A percentile compares a stretch with the other conserved stretches of the same genome.
These are phyloP conservation scores for Pangasius sanitwongsei DNA, from an alignment of 2,797 vertebrate genomes.

Conservation along the genomic window DNA sequence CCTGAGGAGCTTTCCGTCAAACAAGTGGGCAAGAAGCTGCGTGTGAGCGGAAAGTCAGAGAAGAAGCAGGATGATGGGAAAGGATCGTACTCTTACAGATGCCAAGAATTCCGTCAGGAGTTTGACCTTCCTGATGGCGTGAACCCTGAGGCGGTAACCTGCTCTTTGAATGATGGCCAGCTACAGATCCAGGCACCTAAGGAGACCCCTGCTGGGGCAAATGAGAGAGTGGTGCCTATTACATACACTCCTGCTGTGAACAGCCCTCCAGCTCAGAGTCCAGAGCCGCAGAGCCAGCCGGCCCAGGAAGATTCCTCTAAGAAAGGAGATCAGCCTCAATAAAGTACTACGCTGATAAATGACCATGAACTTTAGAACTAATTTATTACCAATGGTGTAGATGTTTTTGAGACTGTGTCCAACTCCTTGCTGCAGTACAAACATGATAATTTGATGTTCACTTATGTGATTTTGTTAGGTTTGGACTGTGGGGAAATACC, in stretches of 20 bases:
- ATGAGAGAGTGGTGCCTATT: slow-evolving; percentile 77
- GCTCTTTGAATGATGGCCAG: slow-evolving; percentile 78
- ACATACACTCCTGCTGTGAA: slow-evolving; percentile 58
- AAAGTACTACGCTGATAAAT: neutral
- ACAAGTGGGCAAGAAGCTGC: slow-evolving; percentile 73
- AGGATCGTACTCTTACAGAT: slow-evolving; percentile 81
- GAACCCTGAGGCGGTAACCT: slow-evolving; percentile 72
- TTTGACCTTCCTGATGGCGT: slow-evolving; percentile 79
- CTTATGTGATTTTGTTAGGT: neutral
- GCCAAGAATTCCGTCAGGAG: slow-evolving; percentile 82
- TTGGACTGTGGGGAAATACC: neutral
- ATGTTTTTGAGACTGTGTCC: neutral
- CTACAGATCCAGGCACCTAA: slow-evolving; percentile 78
- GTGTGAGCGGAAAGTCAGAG: slow-evolving; percentile 74
- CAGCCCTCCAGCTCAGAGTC: slow-evolving; percentile 26
- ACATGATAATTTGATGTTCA: slow-evolving; percentile 19
- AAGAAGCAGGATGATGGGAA: slow-evolving; percentile 70
- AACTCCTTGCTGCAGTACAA: neutral
- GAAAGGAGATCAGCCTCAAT: slow-evolving; percentile 3
- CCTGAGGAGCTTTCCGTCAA: slow-evolving; percentile 75
- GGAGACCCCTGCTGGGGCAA: slow-evolving; percentile 54
- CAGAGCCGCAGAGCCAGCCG: slow-evolving; percentile 20
- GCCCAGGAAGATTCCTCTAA: slow-evolving; percentile 36
- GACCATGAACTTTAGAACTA: slow-evolving; percentile 17
- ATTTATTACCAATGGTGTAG: slow-evolving; percentile 12